phyloP scores from a whole-genome alignment of 2,888 invertebrate genomes.

The Phengaris alcon region DNA sequence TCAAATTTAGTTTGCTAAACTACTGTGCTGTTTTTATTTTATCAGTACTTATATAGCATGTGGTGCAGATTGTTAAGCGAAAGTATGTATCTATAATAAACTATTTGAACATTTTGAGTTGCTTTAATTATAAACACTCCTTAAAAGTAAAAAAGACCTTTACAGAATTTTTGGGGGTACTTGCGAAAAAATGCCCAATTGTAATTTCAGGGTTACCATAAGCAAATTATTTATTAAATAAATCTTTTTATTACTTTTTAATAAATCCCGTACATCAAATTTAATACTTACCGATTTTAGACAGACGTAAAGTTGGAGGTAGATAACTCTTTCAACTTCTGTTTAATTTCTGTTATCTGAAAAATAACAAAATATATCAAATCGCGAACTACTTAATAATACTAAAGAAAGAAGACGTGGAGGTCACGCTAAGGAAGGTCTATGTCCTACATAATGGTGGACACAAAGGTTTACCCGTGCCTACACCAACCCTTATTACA shows the following conservation, averaged over 20 bases:
- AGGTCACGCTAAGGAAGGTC: neutral
- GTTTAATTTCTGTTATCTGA: constrained; percentile 79
- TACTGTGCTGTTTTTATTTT: neutral
- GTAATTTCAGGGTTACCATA: neutral
- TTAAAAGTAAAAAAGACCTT: neutral
- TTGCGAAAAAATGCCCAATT: neutral
- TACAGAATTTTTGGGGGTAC: neutral
- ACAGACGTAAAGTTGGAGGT: constrained; percentile 55
- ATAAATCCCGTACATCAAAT: no score
- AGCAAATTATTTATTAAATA: constrained; percentile 16
- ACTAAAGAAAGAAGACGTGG: neutral
- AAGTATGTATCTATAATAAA: constrained; percentile 6
- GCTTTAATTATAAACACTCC: neutral
- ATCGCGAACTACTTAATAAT: neutral
- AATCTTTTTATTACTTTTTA: no score
- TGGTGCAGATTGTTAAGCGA: constrained; percentile 6
- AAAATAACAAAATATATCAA: constrained; percentile 44
- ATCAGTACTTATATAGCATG: neutral
- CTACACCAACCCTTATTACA: no score
- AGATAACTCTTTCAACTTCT: constrained; percentile 71
- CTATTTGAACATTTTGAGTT: neutral
- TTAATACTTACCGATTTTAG: constrained; percentile 40
- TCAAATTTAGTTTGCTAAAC: neutral
- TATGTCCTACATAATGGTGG: no score
- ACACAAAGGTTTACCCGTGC: no score